phyloP scores from a whole-genome alignment of 2,797 vertebrate species.

The Anabacerthia variegaticeps region DNA sequence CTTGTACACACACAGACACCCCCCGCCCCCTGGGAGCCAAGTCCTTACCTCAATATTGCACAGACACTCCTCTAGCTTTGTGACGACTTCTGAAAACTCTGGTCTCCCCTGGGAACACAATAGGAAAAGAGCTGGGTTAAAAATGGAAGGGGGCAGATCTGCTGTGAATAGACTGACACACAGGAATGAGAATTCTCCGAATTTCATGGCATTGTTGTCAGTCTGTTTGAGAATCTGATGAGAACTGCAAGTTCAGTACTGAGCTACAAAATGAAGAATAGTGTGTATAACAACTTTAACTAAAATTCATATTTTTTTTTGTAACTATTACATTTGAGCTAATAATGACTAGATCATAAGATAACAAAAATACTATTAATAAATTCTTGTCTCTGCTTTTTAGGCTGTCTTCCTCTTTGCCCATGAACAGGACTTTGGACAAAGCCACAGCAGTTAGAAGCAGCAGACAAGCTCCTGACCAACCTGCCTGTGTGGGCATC shows the following conservation, averaged over 20 bases:
- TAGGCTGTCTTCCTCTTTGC: not conserved
- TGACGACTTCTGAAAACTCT: conserved; percentile 92
- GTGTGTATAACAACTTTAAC: not conserved
- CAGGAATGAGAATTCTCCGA: rapidly evolving
- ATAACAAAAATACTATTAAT: not conserved
- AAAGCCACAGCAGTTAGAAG: not conserved
- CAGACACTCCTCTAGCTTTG: conserved; percentile 91
- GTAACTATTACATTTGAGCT: not conserved
- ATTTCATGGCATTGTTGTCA: not conserved
- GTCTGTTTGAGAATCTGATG: not conserved
- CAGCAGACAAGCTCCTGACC: not conserved
- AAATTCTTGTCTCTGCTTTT: not conserved
- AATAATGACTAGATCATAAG: not conserved
- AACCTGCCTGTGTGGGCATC: not conserved
- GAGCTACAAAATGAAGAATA: rapidly evolving
- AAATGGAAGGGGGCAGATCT: not conserved
- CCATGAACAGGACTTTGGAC: not conserved
- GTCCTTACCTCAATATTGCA: conserved; percentile 89
- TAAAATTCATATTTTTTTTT: not conserved
- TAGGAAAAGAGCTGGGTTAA: not conserved
- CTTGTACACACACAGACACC: not conserved
- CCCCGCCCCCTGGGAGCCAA: not conserved
- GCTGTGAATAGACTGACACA: not conserved
- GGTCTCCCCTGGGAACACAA: conserved; percentile 86
- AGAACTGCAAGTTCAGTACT: not conserved